Evolutionary conservation across 2,797 vertebrate species (phyloP).

Genomic region (Danio tinwini): DNA sequence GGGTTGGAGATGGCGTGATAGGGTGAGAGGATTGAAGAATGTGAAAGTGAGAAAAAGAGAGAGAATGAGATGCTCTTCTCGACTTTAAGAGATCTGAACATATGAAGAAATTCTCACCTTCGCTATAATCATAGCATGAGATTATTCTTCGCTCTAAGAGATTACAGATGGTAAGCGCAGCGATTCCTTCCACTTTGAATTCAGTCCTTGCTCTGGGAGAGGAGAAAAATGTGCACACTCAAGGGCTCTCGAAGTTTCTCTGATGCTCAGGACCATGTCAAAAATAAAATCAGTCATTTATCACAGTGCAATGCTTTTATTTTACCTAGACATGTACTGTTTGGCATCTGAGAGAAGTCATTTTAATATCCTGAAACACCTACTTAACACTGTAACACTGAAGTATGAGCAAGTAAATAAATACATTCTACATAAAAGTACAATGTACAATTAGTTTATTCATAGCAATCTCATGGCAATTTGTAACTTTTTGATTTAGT

Average conservation of each 20-base stretch:
- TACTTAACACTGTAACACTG: not conserved
- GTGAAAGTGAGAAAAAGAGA: not conserved
- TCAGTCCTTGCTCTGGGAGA: conserved; percentile 23
- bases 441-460: too few relatives aligned
- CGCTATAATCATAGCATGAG: conserved; percentile 45
- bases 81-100: conserved; percentile 44
- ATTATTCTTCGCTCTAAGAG: conserved; percentile 44
- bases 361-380: not conserved
- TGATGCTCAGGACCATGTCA: not conserved
- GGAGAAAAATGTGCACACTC: conserved; percentile 20
- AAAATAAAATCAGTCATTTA: conserved; percentile 21
- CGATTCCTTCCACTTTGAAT: conserved; percentile 47
- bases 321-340: not conserved
- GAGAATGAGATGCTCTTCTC: conserved; percentile 16
- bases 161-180: conserved; percentile 53
- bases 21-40: conserved; percentile 27
- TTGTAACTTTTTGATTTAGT: too few relatives aligned
- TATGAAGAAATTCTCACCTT: conserved; percentile 56
- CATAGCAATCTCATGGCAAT: too few relatives aligned
- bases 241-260: conserved; percentile 20
- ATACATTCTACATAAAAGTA: too few relatives aligned
- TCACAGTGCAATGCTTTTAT: conserved; percentile 21
- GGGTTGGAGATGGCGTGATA: not conserved
- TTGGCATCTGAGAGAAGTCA: not conserved
- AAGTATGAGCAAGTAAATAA: not conserved